Evolutionary conservation across 53 echinoderm and acorn worm species (phyloP).

Genomic region (Patiria pectinifera): DNA sequence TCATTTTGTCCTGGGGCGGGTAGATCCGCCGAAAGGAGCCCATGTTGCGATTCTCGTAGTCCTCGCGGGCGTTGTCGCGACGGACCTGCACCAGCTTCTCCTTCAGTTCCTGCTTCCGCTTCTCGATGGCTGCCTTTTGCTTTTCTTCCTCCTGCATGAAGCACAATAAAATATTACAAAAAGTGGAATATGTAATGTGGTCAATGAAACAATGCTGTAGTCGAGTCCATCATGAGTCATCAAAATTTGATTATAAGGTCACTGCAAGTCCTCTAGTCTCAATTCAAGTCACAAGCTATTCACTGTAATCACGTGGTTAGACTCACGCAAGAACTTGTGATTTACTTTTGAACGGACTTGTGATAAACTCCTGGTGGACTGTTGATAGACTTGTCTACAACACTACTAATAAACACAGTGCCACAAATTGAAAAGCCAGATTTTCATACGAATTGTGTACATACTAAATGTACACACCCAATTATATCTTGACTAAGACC

Average conservation of each 20-base stretch:
- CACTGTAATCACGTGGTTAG: too few species aligned
- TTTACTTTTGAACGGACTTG: too few species aligned
- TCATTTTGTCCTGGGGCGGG: conserved; percentile 86
- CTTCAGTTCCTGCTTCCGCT: conserved; percentile 88
- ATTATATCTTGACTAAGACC: too few species aligned
- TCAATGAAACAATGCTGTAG: too few species aligned
- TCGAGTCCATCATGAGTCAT: too few species aligned
- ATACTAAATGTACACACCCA: too few species aligned
- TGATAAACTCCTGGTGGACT: too few species aligned
- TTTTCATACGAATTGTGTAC: background rate
- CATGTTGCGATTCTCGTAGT: conserved; percentile 96
- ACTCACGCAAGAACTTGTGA: too few species aligned
- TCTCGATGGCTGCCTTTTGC: conserved; percentile 77
- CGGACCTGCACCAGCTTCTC: conserved; percentile 85
- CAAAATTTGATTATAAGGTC: too few species aligned
- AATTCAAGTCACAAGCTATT: too few species aligned
- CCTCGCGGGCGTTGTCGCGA: conserved; percentile 91
- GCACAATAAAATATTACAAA: background rate
- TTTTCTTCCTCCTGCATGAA: conserved; percentile 77
- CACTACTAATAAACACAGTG: background rate
- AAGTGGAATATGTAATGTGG: background rate
- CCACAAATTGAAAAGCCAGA: background rate
- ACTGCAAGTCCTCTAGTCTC: too few species aligned
- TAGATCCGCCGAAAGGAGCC: conserved; percentile 89
- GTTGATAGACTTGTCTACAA: background rate